phyloP scores from a whole-genome alignment of 2,888 invertebrate genomes.

The Acheta domesticus region DNA sequence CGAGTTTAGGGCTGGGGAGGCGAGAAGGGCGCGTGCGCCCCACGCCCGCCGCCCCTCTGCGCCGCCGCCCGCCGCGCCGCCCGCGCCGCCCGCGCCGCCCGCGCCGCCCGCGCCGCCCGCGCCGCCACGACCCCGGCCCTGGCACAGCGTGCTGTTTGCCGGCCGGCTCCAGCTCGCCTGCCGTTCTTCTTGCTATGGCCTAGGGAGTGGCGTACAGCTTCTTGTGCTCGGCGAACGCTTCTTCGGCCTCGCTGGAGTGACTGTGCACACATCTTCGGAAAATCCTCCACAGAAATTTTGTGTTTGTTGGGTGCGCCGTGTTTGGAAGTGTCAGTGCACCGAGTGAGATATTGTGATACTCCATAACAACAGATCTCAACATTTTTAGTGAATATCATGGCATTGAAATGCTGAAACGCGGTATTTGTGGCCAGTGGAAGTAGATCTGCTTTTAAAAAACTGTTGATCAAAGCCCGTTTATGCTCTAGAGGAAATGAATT shows the following conservation, averaged over 20 bases:
- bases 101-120: constrained; percentile 25
- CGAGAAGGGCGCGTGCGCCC: constrained; percentile 5
- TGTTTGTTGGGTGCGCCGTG: background rate
- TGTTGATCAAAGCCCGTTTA: no score
- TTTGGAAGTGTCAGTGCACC: no score
- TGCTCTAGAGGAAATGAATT: no score
- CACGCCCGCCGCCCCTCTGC: constrained; percentile 22
- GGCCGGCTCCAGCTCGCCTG: background rate
- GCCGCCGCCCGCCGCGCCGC: constrained; percentile 28
- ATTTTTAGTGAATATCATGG: no score
- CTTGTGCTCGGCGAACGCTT: background rate
- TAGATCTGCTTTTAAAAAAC: no score
- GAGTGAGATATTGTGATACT: no score
- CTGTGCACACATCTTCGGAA: background rate
- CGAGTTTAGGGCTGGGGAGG: constrained; percentile 23
- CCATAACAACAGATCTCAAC: no score
- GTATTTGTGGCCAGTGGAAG: no score
- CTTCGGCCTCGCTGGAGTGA: background rate
- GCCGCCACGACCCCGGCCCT: background rate
- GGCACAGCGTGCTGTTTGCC: background rate
- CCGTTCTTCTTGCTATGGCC: background rate
- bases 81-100: constrained; percentile 22
- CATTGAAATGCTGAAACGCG: no score
- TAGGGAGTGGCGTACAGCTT: background rate
- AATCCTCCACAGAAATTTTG: background rate